These are phyloP conservation scores for Nephotettix cincticeps DNA, from an alignment of 1,140 invertebrate genomes.

Conservation along the genomic window DNA sequence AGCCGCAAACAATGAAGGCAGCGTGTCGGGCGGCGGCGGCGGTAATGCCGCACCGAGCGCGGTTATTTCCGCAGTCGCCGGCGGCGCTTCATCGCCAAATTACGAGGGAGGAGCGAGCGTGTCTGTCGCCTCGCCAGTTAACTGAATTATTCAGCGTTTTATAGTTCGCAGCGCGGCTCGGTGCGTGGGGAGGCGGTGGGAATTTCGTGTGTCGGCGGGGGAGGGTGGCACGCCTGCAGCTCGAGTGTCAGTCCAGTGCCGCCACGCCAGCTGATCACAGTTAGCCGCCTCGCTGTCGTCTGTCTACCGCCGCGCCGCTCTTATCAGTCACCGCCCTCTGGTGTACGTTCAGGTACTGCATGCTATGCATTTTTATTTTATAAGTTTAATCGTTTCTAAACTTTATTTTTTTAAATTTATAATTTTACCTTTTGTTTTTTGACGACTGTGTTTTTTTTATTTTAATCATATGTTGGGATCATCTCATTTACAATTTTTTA, in stretches of 20 bases:
- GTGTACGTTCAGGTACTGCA: no score
- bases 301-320: not conserved
- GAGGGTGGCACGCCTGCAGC: not conserved
- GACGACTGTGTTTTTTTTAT: no score
- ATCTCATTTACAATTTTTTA: no score
- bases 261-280: not conserved
- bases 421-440: no score
- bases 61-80: not conserved
- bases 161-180: not conserved
- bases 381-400: no score
- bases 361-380: no score
- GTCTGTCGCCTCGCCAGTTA: not conserved
- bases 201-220: not conserved
- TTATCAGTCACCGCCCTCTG: not conserved
- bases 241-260: slow-evolving; percentile 1
- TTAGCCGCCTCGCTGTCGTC: not conserved
- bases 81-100: not conserved
- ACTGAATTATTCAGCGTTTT: slow-evolving; percentile 6
- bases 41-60: no score
- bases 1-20: no score
- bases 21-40: no score
- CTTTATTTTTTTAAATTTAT: no score
- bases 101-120: slow-evolving; percentile 2
- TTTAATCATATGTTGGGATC: no score
- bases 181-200: not conserved